Conservation (phyloP, 1,140 invertebrate species). For the Panagrolaimus sp. region DNA sequence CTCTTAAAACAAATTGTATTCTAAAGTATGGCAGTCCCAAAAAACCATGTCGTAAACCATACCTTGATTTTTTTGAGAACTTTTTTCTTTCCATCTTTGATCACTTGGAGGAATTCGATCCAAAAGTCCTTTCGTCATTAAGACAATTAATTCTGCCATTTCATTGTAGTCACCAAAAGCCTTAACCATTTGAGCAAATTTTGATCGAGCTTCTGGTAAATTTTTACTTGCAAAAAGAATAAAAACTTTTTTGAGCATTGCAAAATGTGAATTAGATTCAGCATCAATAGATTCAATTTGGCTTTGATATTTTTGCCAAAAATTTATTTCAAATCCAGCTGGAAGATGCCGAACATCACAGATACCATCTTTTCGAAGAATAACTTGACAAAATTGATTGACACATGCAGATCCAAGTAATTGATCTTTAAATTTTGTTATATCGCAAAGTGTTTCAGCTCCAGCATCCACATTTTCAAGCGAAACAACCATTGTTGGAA, state of each 20-base stretch:
- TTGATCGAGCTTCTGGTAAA: background rate
- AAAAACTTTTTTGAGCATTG: background rate
- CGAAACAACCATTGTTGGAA: slow-evolving; percentile 7
- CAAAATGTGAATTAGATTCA: background rate
- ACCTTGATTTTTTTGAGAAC: too few relatives aligned
- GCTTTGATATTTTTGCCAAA: background rate
- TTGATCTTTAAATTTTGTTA: slow-evolving; percentile 8
- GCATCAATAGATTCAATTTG: background rate
- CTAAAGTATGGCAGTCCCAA: too few relatives aligned
- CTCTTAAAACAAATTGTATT: too few relatives aligned
- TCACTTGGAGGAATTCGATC: background rate
- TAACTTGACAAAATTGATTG: background rate
- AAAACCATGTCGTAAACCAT: too few relatives aligned
- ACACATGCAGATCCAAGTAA: background rate
- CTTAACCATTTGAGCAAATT: background rate
- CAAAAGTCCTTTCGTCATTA: background rate
- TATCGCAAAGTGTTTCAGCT: background rate
- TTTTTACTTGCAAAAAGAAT: slow-evolving; percentile 3
- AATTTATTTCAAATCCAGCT: background rate
- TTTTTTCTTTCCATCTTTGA: background rate
- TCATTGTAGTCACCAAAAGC: background rate
- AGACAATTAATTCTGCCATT: background rate
- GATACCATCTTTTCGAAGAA: background rate
- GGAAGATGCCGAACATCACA: slow-evolving; percentile 10
- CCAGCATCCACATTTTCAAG: background rate